phyloP scores from a whole-genome alignment of 2,888 invertebrate species.

The Hemistola chrysoprasaria region DNA sequence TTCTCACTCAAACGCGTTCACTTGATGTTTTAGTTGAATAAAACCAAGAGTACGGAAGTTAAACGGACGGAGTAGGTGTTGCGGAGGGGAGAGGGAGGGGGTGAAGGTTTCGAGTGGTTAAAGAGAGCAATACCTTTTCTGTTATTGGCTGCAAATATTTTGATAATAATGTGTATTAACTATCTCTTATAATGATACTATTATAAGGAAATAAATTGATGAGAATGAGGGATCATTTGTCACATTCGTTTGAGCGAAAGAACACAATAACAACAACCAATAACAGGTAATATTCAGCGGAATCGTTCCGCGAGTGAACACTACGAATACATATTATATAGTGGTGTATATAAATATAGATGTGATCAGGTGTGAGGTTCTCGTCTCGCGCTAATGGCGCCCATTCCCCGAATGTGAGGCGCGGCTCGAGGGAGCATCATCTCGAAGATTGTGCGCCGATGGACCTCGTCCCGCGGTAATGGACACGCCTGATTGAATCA shows the following conservation, averaged over 20 bases:
- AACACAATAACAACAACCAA: conserved; percentile 40
- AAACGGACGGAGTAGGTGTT: neutral
- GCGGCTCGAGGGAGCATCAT: conserved; percentile 37
- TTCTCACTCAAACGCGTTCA: neutral
- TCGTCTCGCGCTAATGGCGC: conserved; percentile 60
- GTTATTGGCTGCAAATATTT: too few relatives aligned
- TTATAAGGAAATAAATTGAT: too few relatives aligned
- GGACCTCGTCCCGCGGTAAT: conserved; percentile 59
- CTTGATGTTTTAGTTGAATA: conserved; percentile 2
- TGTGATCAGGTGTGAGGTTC: conserved; percentile 61
- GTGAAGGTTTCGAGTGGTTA: too few relatives aligned
- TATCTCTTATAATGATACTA: too few relatives aligned
- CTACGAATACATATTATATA: too few relatives aligned
- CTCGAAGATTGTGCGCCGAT: conserved; percentile 54
- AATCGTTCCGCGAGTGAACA: conserved; percentile 35
- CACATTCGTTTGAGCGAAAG: conserved; percentile 10
- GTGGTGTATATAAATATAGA: too few relatives aligned
- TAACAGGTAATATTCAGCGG: conserved; percentile 40
- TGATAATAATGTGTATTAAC: too few relatives aligned
- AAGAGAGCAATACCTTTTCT: too few relatives aligned
- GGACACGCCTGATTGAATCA: conserved; percentile 64
- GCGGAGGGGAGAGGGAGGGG: neutral
- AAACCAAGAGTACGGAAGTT: neutral
- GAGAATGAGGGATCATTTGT: neutral
- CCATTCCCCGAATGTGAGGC: conserved; percentile 42